These are phyloP conservation scores for Cheilosia vernalis DNA, from an alignment of 2,888 invertebrate species.

Conservation along the genomic window DNA sequence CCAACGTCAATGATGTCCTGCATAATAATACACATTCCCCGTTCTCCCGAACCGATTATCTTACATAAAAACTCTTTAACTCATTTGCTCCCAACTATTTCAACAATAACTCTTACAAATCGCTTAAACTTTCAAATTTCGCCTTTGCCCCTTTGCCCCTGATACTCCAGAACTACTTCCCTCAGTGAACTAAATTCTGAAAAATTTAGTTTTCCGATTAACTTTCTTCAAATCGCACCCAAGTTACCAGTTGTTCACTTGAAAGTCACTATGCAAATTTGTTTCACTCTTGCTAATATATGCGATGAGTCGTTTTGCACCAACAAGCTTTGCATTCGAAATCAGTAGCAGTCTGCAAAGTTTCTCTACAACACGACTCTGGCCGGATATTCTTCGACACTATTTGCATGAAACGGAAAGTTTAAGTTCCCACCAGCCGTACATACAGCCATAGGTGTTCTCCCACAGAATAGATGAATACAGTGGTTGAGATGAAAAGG, in stretches of 20 bases:
- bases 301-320: conserved; percentile 64
- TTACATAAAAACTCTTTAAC: too few species aligned
- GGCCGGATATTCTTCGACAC: conserved; percentile 12
- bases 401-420: conserved; percentile 28
- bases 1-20: too few species aligned
- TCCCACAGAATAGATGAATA: background rate
- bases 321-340: conserved; percentile 64
- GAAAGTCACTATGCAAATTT: conserved; percentile 71
- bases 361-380: conserved; percentile 38
- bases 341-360: conserved; percentile 67
- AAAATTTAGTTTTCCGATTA: conserved; percentile 70
- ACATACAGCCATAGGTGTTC: background rate
- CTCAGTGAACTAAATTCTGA: conserved; percentile 13
- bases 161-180: background rate
- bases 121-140: background rate
- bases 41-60: too few species aligned
- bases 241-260: conserved; percentile 19
- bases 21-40: too few species aligned
- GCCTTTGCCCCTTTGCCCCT: background rate
- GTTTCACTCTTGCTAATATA: conserved; percentile 70
- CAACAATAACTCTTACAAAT: background rate
- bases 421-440: conserved; percentile 3
- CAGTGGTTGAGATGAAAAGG: background rate
- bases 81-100: too few species aligned
- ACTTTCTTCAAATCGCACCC: conserved; percentile 52